Conservation (phyloP, 30 jellyfish, hydroid and myxozoan genomes). For the Nemopilema nomurai region DNA sequence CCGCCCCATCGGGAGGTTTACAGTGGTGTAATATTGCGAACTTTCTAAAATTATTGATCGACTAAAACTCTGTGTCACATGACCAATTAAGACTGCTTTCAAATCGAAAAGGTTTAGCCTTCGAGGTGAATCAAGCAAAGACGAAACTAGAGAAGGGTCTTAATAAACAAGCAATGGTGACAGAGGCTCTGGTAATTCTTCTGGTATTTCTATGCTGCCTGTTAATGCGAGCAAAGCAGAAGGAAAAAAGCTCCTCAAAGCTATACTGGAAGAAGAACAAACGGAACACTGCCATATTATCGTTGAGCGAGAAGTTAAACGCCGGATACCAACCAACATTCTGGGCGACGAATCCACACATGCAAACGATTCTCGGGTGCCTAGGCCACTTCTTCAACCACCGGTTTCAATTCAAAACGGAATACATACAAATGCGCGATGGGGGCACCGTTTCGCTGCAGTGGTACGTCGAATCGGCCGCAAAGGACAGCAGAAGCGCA, state of each 20-base stretch:
- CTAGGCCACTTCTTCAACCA: constrained; percentile 21
- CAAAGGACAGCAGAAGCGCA: neutral
- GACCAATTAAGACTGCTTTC: too few relatives aligned
- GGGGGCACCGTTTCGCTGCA: constrained; percentile 66
- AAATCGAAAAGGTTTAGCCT: too few relatives aligned
- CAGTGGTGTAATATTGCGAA: neutral
- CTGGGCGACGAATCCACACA: constrained; percentile 66
- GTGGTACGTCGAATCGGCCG: constrained; percentile 42
- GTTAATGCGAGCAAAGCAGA: constrained; percentile 18
- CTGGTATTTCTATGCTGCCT: neutral
- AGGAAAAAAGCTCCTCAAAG: constrained; percentile 44
- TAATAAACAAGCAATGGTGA: constrained; percentile 25
- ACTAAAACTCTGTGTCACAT: neutral
- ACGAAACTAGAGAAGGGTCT: neutral
- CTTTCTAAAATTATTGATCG: neutral
- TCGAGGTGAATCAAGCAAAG: neutral
- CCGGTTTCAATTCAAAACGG: constrained; percentile 39
- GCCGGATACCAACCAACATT: constrained; percentile 66
- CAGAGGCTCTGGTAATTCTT: constrained; percentile 26
- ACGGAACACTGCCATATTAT: constrained; percentile 54
- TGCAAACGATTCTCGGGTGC: constrained; percentile 59
- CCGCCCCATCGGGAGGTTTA: neutral
- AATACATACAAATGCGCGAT: constrained; percentile 62
- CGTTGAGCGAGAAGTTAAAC: constrained; percentile 31
- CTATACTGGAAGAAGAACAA: constrained; percentile 64